These are phyloP conservation scores for Triplophysa bombifrons DNA, from an alignment of 2,797 vertebrate genomes.

Conservation along the genomic window DNA sequence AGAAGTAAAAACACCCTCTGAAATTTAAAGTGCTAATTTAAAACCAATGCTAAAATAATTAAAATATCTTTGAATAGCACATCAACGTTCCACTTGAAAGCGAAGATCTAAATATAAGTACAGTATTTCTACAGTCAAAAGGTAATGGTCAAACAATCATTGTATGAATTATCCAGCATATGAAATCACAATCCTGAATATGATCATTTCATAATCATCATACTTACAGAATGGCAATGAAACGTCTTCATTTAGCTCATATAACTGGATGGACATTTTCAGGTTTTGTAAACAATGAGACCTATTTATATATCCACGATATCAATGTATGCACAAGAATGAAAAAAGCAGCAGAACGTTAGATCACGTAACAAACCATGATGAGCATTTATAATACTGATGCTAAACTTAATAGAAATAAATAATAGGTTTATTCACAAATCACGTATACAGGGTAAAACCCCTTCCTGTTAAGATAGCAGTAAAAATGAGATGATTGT, in stretches of 20 bases:
- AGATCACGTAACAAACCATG: background rate
- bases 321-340: background rate
- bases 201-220: constrained; percentile 53
- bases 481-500: background rate
- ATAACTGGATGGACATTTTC: constrained; percentile 62
- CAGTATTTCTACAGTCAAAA: too few relatives aligned
- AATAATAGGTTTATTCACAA: background rate
- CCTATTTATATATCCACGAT: background rate
- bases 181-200: constrained; percentile 24
- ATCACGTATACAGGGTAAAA: background rate
- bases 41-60: background rate
- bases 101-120: background rate
- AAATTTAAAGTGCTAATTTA: background rate
- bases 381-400: background rate
- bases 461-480: background rate
- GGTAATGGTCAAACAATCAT: background rate
- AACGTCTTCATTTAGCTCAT: constrained; percentile 63
- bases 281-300: constrained; percentile 2
- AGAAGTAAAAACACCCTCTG: background rate
- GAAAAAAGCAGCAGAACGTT: background rate
- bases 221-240: constrained; percentile 60
- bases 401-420: background rate
- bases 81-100: background rate
- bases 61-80: background rate
- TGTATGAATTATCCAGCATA: background rate